Base-by-base conservation (phyloP, 2,888 invertebrate genomes). In the Polydrusus tereticollis region DNA sequence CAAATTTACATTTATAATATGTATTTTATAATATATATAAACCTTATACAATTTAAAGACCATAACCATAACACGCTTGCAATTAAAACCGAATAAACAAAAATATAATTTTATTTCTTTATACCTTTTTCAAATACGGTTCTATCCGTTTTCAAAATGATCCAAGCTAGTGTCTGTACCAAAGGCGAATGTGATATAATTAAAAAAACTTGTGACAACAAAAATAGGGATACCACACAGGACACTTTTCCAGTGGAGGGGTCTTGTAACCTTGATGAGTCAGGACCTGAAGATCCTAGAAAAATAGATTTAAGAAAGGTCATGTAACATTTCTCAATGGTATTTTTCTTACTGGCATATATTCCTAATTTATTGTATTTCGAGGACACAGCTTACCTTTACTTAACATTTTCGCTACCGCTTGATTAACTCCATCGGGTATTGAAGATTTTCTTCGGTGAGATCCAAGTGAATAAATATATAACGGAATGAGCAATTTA, bases 151-250 rank as follows among this genome's bases (percentile, higher is more conserved):
- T 95, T 94, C 36, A 98, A 86, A 81, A 98, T 92, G 68, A 97
- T 94, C 89, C 96, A 93, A 43, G 97, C 96, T 76, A 99, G 86
- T 5, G 94, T 93, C 80, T 95, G 93, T 3, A 98, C 96, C 77
- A 99, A 89, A 0, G 97, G 96, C 0, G 92, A 91, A 84, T 98
- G 96, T 2, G 94, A 93, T 75, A 98, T 92, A 76, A 98, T 98
- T 69, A 98, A 88, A 87, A 98, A 98, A 55, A 99, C 97, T 90
- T 98, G 94, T 0, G 97, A 97, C 73, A 98, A 86, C 69, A 98
- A 87, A 87, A 96, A 98, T 73, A 98, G 87, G 0, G 97, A 91
- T 3, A 98, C 96, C 8, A 97, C 95, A 73, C 94, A 93, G 72
- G 97, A 96, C 0, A 97, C 94, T 74, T 93, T 92, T 10, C 83